phyloP scores from a whole-genome alignment of 1,140 invertebrate genomes.

The Drosophila baimaii region DNA sequence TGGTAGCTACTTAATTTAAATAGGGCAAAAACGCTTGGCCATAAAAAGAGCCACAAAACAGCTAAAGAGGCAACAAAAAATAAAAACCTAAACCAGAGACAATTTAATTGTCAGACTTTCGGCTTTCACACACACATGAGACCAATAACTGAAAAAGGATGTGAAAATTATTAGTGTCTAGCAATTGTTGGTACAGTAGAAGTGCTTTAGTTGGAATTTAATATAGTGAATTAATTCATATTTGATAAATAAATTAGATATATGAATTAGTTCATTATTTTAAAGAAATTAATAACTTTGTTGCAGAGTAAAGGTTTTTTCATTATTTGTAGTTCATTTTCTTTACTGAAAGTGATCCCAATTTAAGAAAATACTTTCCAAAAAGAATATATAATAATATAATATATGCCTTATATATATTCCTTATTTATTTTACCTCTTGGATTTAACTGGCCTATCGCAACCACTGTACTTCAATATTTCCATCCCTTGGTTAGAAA shows the following conservation, averaged over 20 bases:
- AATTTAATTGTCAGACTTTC: conserved; percentile 69
- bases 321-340: no score
- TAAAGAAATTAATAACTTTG: no score
- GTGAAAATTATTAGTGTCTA: not conserved
- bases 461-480: not conserved
- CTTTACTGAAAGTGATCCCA: no score
- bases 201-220: no score
- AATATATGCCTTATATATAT: no score
- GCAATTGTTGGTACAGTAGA: conserved; percentile 3
- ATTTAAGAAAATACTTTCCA: no score
- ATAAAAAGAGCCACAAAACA: conserved; percentile 4
- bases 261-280: no score
- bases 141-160: conserved; percentile 34
- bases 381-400: no score
- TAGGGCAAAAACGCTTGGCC: not conserved
- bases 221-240: no score
- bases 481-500: not conserved
- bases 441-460: no score
- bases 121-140: conserved; percentile 51
- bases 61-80: not conserved
- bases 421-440: no score
- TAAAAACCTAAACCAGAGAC: conserved; percentile 3
- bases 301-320: not conserved
- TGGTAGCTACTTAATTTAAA: conserved; percentile 28
- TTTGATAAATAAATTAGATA: no score